A percentile compares a stretch with the other conserved stretches of the same genome.
These are phyloP conservation scores for Ptilonorhynchus violaceus DNA, from an alignment of 2,113 vertebrate genomes.

Conservation along the genomic window DNA sequence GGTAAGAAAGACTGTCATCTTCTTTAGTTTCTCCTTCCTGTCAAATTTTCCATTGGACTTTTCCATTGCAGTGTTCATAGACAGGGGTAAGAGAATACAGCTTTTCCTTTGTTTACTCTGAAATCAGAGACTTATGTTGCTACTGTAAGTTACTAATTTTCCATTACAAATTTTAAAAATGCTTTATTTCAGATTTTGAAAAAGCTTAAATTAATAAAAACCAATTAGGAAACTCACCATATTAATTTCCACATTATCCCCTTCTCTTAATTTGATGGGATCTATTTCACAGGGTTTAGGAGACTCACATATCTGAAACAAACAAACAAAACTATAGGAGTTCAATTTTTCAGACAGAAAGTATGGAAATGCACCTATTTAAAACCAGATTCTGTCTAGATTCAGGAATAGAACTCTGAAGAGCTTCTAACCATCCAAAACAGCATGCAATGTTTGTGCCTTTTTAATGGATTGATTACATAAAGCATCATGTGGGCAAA, in stretches of 20 bases:
- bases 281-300: slow-evolving; percentile 97
- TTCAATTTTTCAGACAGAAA: neutral
- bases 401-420: neutral
- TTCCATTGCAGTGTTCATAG: neutral
- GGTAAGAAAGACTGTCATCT: neutral
- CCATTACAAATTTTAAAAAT: neutral
- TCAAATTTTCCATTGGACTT: neutral
- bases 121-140: neutral
- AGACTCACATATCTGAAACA: slow-evolving; percentile 90
- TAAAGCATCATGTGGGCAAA: neutral
- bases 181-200: neutral
- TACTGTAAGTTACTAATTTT: neutral
- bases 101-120: neutral
- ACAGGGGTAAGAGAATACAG: neutral
- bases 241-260: slow-evolving; percentile 92
- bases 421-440: neutral
- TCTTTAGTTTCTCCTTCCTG: neutral
- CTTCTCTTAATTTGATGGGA: slow-evolving; percentile 91
- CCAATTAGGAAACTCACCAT: slow-evolving; percentile 75
- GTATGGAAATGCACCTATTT: neutral
- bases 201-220: neutral
- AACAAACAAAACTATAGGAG: neutral
- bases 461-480: neutral
- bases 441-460: neutral
- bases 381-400: neutral